Evolutionary conservation across 2,888 invertebrate genomes (phyloP).

Genomic region (Tillus elongatus): DNA sequence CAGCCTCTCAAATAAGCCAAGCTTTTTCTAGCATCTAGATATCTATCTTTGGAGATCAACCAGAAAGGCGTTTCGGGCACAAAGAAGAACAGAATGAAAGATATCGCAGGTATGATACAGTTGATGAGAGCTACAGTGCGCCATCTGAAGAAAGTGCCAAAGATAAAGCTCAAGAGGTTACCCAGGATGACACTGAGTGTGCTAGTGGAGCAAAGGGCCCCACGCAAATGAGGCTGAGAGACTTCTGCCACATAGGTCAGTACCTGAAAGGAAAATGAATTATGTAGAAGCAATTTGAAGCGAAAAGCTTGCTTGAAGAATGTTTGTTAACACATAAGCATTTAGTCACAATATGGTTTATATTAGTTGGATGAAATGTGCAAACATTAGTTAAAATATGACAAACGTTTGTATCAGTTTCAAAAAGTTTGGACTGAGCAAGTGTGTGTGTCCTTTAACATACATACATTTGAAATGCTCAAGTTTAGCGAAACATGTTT

Average conservation of each 20-base stretch:
- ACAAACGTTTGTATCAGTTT: no score
- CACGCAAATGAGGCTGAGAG: constrained; percentile 69
- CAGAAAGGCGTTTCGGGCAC: constrained; percentile 78
- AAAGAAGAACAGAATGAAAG: constrained; percentile 56
- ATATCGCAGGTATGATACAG: constrained; percentile 53
- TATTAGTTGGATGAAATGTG: no score
- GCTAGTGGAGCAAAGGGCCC: constrained; percentile 64
- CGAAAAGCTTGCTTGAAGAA: no score
- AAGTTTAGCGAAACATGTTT: no score
- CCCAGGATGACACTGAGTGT: constrained; percentile 68
- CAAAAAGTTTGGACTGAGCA: no score
- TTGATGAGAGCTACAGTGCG: constrained; percentile 60
- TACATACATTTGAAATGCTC: no score
- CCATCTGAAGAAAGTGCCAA: constrained; percentile 65
- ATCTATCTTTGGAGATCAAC: constrained; percentile 59
- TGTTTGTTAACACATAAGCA: no score
- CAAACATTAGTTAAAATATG: no score
- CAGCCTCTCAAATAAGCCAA: constrained; percentile 75
- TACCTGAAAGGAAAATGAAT: no score
- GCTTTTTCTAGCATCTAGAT: constrained; percentile 57
- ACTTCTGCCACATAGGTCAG: constrained; percentile 78
- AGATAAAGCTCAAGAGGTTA: constrained; percentile 64
- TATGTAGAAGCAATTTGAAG: no score
- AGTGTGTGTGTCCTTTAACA: no score
- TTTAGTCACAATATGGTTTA: no score